A percentile compares a stretch with the other conserved stretches of the same genome.
Evolutionary conservation across 2,113 vertebrate species (phyloP).

Genomic region (Phalacrocorax pelagicus): DNA sequence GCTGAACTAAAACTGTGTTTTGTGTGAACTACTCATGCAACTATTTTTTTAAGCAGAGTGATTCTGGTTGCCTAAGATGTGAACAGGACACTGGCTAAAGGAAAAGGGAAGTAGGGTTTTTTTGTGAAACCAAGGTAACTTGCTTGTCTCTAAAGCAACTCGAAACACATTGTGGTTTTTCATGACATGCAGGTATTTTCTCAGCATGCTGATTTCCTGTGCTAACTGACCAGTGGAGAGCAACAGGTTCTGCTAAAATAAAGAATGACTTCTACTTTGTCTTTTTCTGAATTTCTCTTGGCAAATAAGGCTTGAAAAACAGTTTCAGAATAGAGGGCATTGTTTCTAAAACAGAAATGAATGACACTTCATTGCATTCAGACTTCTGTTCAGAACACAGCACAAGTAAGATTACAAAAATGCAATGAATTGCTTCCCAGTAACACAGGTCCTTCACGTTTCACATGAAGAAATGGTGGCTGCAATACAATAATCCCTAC

Average conservation of each 20-base stretch:
- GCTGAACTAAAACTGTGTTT: background rate
- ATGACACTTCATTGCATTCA: background rate
- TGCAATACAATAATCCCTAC: background rate
- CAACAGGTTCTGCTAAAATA: background rate
- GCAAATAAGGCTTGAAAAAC: background rate
- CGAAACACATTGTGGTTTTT: constrained; percentile 16
- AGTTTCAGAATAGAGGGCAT: background rate
- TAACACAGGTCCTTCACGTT: background rate
- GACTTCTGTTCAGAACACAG: background rate
- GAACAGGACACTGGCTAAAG: background rate
- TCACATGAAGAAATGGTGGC: background rate
- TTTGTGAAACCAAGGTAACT: background rate
- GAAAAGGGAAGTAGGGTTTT: constrained; percentile 4
- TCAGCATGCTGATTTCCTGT: constrained; percentile 25
- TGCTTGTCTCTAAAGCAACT: background rate
- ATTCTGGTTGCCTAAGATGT: background rate
- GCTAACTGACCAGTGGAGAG: background rate
- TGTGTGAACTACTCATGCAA: background rate
- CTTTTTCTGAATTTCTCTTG: background rate
- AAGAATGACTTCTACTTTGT: background rate
- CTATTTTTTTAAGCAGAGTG: background rate
- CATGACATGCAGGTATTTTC: background rate
- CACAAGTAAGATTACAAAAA: background rate
- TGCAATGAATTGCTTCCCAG: background rate
- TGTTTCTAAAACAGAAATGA: background rate